Conservation (phyloP, 2,113 vertebrate genomes). For the Rhinichthys klamathensis region DNA sequence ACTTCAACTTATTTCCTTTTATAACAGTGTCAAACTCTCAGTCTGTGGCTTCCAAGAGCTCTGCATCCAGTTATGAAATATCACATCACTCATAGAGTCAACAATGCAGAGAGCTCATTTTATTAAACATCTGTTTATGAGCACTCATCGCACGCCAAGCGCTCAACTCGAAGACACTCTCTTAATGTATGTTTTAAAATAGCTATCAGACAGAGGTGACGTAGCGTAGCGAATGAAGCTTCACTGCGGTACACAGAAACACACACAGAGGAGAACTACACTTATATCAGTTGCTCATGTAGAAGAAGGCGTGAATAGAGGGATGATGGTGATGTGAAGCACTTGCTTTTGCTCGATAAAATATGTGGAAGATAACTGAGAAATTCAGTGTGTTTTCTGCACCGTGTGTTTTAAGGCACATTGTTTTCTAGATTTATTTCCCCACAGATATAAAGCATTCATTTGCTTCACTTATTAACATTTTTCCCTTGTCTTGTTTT, state of each 20-base stretch:
- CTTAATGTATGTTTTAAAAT: constrained; percentile 14
- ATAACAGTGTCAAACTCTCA: background rate
- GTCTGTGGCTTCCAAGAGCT: background rate
- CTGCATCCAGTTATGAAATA: background rate
- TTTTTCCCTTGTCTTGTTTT: background rate
- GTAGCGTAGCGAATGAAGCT: constrained; percentile 5
- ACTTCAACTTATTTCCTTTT: background rate
- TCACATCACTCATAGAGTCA: background rate
- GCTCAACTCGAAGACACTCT: background rate
- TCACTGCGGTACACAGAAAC: background rate
- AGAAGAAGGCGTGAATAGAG: background rate
- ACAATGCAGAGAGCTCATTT: constrained; percentile 29
- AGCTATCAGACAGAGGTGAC: constrained; percentile 14
- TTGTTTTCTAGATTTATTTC: background rate
- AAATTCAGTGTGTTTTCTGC: background rate
- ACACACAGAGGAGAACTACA: background rate
- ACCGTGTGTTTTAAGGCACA: background rate
- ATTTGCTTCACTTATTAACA: background rate
- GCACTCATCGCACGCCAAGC: background rate
- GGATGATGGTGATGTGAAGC: background rate
- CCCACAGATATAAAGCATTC: background rate
- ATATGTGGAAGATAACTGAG: background rate
- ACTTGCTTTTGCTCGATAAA: background rate
- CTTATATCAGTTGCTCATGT: background rate
- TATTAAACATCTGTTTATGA: constrained; percentile 40